Evolutionary conservation across 2,888 invertebrate species (phyloP).

Genomic region (Galerucella pusilla): DNA sequence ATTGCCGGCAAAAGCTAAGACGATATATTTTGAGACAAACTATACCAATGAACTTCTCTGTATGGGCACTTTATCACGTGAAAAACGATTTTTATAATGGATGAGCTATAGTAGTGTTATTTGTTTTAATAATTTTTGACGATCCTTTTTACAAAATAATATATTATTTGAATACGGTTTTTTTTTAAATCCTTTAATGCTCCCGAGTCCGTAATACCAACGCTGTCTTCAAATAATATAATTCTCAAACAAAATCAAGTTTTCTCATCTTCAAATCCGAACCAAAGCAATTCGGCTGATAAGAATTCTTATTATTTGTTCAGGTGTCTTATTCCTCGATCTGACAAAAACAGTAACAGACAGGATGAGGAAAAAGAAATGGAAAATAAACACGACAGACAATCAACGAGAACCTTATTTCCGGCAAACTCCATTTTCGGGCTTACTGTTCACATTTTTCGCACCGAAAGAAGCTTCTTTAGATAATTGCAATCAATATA

Average conservation of each 20-base stretch:
- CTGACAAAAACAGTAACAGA: conserved; percentile 49
- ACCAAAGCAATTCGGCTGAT: conserved; percentile 35
- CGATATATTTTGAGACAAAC: too few relatives aligned
- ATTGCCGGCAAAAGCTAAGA: too few relatives aligned
- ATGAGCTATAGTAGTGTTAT: too few relatives aligned
- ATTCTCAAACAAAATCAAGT: conserved; percentile 34
- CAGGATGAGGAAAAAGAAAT: conserved; percentile 41
- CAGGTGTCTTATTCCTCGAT: conserved; percentile 52
- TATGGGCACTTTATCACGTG: too few relatives aligned
- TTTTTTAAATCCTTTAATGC: conserved; percentile 22
- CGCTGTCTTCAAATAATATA: conserved; percentile 30
- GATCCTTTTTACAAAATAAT: too few relatives aligned
- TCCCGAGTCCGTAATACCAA: conserved; percentile 13
- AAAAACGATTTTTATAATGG: too few relatives aligned
- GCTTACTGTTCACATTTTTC: conserved; percentile 35
- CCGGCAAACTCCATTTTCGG: conserved; percentile 44
- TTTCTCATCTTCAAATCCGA: conserved; percentile 33
- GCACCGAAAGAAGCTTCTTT: conserved; percentile 28
- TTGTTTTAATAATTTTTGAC: too few relatives aligned
- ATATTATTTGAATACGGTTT: background rate
- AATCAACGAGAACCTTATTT: conserved; percentile 50
- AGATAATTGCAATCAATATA: conserved; percentile 43
- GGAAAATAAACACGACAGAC: conserved; percentile 50
- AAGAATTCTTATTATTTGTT: conserved; percentile 47
- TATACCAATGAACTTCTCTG: too few relatives aligned